These are phyloP conservation scores for Mesocentrotus franciscanus DNA, from an alignment of 53 echinoderm and acorn worm genomes.

Conservation along the genomic window DNA sequence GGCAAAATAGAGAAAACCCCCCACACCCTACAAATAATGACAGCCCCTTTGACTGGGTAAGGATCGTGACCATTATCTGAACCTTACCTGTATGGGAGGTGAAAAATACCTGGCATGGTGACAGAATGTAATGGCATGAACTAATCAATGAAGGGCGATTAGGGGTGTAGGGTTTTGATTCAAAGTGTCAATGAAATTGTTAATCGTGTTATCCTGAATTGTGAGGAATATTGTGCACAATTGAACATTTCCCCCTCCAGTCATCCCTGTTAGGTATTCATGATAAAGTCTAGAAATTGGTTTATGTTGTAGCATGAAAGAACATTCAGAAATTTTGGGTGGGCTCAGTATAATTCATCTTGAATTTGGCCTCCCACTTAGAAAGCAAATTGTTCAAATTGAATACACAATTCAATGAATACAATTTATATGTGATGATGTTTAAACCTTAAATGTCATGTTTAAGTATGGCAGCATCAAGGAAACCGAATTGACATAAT, in stretches of 20 bases:
- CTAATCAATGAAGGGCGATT: not conserved
- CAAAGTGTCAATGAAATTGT: not conserved
- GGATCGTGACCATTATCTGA: not conserved
- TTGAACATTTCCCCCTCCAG: not conserved
- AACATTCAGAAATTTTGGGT: not conserved
- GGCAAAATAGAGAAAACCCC: not conserved
- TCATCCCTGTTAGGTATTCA: not conserved
- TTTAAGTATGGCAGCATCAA: not conserved
- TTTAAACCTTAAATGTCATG: not conserved
- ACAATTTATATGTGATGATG: not conserved
- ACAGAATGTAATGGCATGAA: not conserved
- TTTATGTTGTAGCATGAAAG: not conserved
- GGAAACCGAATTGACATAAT: not conserved
- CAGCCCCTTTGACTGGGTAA: not conserved
- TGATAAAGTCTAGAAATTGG: not conserved
- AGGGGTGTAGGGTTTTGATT: not conserved
- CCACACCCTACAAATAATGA: not conserved
- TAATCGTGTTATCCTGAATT: not conserved
- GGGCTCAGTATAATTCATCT: not conserved
- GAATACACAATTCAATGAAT: not conserved
- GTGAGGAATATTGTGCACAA: not conserved
- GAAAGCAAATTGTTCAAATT: not conserved
- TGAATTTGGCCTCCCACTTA: not conserved
- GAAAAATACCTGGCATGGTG: conserved; percentile 20
- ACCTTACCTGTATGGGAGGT: not conserved